phyloP scores from a whole-genome alignment of 1,140 invertebrate genomes.

The Cydia amplana region DNA sequence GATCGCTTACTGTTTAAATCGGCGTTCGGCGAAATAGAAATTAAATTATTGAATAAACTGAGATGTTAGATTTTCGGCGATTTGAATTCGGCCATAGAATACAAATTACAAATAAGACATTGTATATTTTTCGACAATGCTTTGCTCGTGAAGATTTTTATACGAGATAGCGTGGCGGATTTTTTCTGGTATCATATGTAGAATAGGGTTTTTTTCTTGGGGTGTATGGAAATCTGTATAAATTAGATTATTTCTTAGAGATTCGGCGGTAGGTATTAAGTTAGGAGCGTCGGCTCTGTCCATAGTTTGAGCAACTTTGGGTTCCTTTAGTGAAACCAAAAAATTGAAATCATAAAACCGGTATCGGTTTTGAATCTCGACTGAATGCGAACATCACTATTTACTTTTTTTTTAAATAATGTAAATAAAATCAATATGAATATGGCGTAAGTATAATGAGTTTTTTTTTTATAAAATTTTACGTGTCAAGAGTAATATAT shows the following conservation, averaged over 20 bases:
- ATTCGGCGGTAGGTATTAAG: conserved; percentile 66
- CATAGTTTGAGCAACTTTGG: conserved; percentile 61
- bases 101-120: background rate
- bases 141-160: conserved; percentile 48
- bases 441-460: conserved; percentile 38
- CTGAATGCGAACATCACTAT: conserved; percentile 43
- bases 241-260: conserved; percentile 71
- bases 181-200: conserved; percentile 58
- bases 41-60: background rate
- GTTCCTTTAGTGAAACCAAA: conserved; percentile 58
- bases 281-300: conserved; percentile 55
- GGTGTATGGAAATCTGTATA: conserved; percentile 75
- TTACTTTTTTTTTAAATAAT: conserved; percentile 44
- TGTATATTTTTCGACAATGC: conserved; percentile 6
- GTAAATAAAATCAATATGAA: conserved; percentile 64
- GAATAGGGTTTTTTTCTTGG: conserved; percentile 63
- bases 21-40: too few relatives aligned
- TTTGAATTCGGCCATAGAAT: background rate
- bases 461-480: conserved; percentile 47
- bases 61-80: background rate
- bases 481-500: conserved; percentile 39
- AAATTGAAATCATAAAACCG: conserved; percentile 37
- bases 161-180: conserved; percentile 48
- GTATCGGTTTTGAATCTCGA: conserved; percentile 61
- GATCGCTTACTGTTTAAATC: too few relatives aligned